These are phyloP conservation scores for Solenodon paradoxus DNA, from an alignment of 2,113 vertebrate species.

Conservation along the genomic window DNA sequence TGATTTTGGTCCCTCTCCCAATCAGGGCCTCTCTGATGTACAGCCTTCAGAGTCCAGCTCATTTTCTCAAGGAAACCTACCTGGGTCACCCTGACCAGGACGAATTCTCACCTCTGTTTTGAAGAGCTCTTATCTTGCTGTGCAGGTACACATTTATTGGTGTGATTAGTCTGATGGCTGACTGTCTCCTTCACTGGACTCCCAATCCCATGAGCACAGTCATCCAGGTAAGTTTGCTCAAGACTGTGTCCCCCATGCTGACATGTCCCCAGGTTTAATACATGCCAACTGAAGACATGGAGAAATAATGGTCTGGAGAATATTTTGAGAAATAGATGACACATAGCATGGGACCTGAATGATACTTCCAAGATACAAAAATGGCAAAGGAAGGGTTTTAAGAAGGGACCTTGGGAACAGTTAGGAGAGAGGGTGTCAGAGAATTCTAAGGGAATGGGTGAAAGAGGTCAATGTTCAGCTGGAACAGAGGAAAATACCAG, in stretches of 20 bases:
- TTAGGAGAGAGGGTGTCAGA: too few relatives aligned
- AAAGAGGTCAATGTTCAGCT: neutral
- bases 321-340: neutral
- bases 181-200: neutral
- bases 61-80: neutral
- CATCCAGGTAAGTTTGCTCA: neutral
- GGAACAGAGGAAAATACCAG: neutral
- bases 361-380: neutral
- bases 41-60: neutral
- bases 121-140: too few relatives aligned
- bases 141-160: neutral
- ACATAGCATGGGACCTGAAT: neutral
- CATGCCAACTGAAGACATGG: neutral
- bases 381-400: neutral
- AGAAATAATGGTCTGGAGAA: neutral
- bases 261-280: neutral
- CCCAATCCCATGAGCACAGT: neutral
- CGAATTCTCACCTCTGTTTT: neutral
- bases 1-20: neutral
- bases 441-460: neutral
- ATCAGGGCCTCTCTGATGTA: neutral
- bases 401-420: neutral
- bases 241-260: accelerated
- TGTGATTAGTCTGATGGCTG: neutral
- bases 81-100: neutral